phyloP scores from a whole-genome alignment of 2,888 invertebrate species.

The Spisula solida region DNA sequence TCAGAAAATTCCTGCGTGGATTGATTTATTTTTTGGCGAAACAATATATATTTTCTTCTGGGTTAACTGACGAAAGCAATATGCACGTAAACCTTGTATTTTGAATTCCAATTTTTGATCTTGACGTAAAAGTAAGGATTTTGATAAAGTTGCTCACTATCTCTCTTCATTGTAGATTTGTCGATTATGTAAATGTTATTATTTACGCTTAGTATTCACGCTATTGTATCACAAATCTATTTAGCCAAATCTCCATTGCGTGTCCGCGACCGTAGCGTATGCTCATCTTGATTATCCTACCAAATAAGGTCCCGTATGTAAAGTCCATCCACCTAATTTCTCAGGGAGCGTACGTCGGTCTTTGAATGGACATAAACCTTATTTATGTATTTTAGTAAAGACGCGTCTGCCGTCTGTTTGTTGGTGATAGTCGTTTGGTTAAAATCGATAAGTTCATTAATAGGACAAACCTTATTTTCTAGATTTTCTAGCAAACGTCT shows the following conservation, averaged over 20 bases:
- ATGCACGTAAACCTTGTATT: background rate
- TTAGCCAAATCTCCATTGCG: background rate
- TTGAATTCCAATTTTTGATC: background rate
- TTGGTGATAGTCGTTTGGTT: background rate
- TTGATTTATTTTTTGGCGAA: background rate
- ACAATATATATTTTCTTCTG: background rate
- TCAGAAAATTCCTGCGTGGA: background rate
- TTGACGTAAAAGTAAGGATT: background rate
- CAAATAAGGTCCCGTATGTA: background rate
- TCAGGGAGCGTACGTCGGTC: background rate
- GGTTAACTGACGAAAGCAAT: background rate
- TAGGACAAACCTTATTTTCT: background rate
- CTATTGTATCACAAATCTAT: background rate
- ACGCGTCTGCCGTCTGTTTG: background rate
- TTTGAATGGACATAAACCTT: background rate
- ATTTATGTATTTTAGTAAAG: background rate
- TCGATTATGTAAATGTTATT: constrained; percentile 6
- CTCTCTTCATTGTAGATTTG: background rate
- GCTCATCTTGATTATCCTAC: background rate
- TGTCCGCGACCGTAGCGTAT: background rate
- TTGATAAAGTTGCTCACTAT: background rate
- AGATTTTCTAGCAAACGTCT: background rate
- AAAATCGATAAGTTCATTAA: background rate
- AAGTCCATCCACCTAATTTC: background rate
- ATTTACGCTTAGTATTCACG: background rate